These are phyloP conservation scores for Beaufortia kweichowensis DNA, from an alignment of 2,113 vertebrate species.

Conservation along the genomic window DNA sequence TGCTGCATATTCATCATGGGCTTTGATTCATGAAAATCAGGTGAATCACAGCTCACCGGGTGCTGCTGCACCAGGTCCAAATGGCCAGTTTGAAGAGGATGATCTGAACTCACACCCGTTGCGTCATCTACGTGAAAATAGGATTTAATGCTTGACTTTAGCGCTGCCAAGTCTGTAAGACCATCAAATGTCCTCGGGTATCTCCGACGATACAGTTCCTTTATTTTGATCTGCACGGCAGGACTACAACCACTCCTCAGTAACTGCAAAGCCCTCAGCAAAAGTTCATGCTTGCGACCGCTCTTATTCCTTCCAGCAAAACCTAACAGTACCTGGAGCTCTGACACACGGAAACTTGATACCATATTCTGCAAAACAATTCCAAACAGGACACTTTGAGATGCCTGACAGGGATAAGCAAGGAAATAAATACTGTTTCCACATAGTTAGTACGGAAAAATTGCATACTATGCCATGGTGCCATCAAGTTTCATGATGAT, in stretches of 20 bases:
- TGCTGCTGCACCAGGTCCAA: slow-evolving; percentile 70
- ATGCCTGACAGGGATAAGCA: neutral
- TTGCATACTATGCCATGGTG: neutral
- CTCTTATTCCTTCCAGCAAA: slow-evolving; percentile 88
- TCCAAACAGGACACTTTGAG: slow-evolving; percentile 19
- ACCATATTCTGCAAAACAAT: slow-evolving; percentile 81
- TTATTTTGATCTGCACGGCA: slow-evolving; percentile 82
- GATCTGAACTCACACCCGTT: slow-evolving; percentile 68
- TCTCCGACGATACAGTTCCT: slow-evolving; percentile 80
- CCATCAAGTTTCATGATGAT: neutral
- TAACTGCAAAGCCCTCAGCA: slow-evolving; percentile 83
- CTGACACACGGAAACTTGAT: slow-evolving; percentile 87
- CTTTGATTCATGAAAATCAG: slow-evolving; percentile 75
- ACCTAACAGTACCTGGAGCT: slow-evolving; percentile 85
- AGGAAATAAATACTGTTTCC: neutral
- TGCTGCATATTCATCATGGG: slow-evolving; percentile 91
- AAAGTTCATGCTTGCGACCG: slow-evolving; percentile 86
- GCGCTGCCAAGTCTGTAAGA: slow-evolving; percentile 70
- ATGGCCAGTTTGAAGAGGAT: slow-evolving; percentile 71
- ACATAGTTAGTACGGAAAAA: neutral
- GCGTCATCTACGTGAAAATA: slow-evolving; percentile 68
- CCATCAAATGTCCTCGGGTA: slow-evolving; percentile 79
- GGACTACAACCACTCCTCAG: slow-evolving; percentile 84
- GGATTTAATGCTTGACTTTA: slow-evolving; percentile 67
- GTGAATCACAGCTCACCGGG: slow-evolving; percentile 71